Base-by-base conservation (phyloP, 2,797 vertebrate genomes). In the Lates japonicus region DNA sequence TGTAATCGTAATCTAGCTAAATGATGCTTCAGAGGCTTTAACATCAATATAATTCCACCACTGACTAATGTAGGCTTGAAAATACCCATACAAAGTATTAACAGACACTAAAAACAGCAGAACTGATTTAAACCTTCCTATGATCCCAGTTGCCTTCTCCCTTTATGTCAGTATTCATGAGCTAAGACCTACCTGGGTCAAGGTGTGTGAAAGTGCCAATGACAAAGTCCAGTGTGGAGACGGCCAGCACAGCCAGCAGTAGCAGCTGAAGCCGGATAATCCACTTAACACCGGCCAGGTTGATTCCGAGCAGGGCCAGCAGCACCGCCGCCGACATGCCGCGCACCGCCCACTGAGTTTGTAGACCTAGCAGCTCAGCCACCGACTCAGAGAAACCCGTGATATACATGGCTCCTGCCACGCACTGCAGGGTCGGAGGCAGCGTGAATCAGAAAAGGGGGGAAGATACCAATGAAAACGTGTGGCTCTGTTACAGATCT, bases 381-480 rank as follows among this genome's bases (percentile, higher is more conserved):
- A 99, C 96, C 4, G 98, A 99, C 91, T 99, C 98, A 0, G 98
- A 96, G 78, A 99, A 99, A 70, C 98, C 98, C 0, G 98, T 98
- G 95, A 99, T 95, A 83, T 99, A 99, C 98, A 99, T 97, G 76
- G 98, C 98, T 70, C 98, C 98, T 80, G 98, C 98, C 84, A 99
- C 98, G 25, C 98, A 99, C 98, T 99, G 92, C 31, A 57, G 35
- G 20, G 37, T 13, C 64, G 35, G 14, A 31, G 3, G 54, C 16
- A 25, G 14, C 7, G 55, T 8, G 3, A 57, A 3, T 44, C 7
- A 7, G 0, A 4, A 61, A 4, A 42, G 20, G 35, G 1, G 16
- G 31, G 31, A 7, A 67, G 17, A 33, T 37, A 41, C 4, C 55
- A n/a, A 54, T 22, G 8, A 51, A 17, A 58, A 62, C 0, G 5